Evolutionary conservation across 2,888 invertebrate species (phyloP), one percentile per base, ranked within the genome.

Genomic region (Chironomus riparius): DNA sequence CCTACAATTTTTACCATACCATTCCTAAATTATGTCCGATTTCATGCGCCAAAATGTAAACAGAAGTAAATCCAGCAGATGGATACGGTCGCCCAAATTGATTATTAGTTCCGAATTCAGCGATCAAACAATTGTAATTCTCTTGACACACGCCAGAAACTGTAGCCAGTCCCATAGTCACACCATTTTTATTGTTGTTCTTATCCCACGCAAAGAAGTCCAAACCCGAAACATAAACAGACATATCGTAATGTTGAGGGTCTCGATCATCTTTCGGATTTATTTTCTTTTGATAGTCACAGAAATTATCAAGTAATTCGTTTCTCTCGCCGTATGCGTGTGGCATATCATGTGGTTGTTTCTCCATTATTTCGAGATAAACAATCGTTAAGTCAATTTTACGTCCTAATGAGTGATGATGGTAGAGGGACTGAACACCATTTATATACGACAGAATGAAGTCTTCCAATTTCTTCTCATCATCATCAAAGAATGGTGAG

Each of bases 131-230:
- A 13, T 91, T 88, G 81, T 91, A 92, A 79, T 89, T 86, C 13
- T 88, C 86, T 78, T 90, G 84, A 81, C 92, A 93, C 74, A 92
- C 90, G 24, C 92, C 92, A 28, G 91, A 91, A 70, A 92, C 92
- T 0, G 91, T 90, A n/a, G 92, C 92, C 78, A 92, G 83, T 70
- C 93, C 93, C 92, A 93, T 92, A 7, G 93, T 93, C 48, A 90
- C 89, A 0, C 89, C 88, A 82, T 88, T 91, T 79, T 88, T 89
- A 62, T 85, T 85, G 0, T 91, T 91, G 77, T 89, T 89, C 6
- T 18, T 7, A 80, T 91, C 91, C 74, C 88, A 86, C 0, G 90
- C 88, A 82, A 88, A 92, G 82, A 93, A 91, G 82, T 93, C 92
- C 79, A 92, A 81, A 4, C 92, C 92, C 21, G 93, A 92, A 61